Conservation (phyloP, 2,797 vertebrate species). For the Anguilla pacifica region DNA sequence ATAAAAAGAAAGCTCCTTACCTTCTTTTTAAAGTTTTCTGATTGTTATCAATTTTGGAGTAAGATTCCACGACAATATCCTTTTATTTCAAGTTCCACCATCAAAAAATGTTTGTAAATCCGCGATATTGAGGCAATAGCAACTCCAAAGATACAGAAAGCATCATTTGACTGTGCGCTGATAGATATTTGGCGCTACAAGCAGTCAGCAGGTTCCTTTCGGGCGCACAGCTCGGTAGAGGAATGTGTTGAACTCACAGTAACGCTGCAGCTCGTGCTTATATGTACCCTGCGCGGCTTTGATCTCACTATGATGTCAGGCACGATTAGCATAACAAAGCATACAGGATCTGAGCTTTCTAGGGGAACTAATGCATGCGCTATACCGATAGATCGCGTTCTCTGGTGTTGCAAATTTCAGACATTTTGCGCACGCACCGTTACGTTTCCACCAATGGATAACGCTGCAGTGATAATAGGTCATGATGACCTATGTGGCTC, state of each 20-base stretch:
- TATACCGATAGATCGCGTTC: constrained; percentile 45
- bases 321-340: constrained; percentile 87
- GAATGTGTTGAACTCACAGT: constrained; percentile 55
- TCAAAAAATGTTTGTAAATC: constrained; percentile 63
- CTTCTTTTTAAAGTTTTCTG: constrained; percentile 17
- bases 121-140: constrained; percentile 51
- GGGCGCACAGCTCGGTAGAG: constrained; percentile 34
- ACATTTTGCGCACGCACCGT: constrained; percentile 36
- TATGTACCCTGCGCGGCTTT: constrained; percentile 78
- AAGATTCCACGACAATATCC: constrained; percentile 52
- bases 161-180: constrained; percentile 58
- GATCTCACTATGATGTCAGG: constrained; percentile 88
- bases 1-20: constrained; percentile 21
- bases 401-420: constrained; percentile 49
- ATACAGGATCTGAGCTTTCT: constrained; percentile 45
- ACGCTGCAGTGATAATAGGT: constrained; percentile 7
- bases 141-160: constrained; percentile 64
- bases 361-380: constrained; percentile 41
- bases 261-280: constrained; percentile 57
- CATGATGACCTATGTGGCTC: neutral
- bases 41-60: neutral
- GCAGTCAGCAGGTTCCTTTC: constrained; percentile 18
- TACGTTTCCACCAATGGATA: constrained; percentile 36
- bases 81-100: constrained; percentile 52
- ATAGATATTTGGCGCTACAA: constrained; percentile 28